phyloP scores from a whole-genome alignment of 53 echinoderm and acorn worm genomes.

The Antedon mediterranea region DNA sequence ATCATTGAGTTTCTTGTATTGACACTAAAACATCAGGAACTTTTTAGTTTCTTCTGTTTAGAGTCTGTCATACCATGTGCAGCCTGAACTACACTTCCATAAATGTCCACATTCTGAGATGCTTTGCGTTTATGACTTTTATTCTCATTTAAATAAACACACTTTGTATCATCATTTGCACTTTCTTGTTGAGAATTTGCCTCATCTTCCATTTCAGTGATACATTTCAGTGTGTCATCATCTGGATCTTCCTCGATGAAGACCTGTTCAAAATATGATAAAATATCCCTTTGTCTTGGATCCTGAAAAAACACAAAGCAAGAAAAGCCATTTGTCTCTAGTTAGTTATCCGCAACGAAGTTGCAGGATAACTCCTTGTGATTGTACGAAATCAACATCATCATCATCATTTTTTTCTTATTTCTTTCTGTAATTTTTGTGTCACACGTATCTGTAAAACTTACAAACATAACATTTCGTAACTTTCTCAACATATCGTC shows the following conservation, averaged over 20 bases:
- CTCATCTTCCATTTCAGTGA: neutral
- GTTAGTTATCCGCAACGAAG: no score
- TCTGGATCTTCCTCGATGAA: conserved; percentile 49
- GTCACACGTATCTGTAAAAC: no score
- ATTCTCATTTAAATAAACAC: neutral
- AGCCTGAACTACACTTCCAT: neutral
- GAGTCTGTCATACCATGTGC: neutral
- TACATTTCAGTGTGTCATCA: conserved; percentile 18
- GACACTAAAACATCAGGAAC: neutral
- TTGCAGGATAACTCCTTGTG: no score
- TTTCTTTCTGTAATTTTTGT: no score
- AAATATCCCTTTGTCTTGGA: conserved; percentile 66
- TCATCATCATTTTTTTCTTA: no score
- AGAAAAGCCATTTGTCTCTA: no score
- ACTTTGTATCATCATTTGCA: neutral
- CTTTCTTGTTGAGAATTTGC: neutral
- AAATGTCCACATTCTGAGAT: neutral
- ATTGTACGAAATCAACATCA: no score
- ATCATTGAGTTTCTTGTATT: no score
- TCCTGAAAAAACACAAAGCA: conserved; percentile 39
- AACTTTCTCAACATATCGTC: no score
- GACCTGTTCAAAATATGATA: conserved; percentile 76
- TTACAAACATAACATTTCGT: no score
- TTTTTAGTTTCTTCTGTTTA: neutral
- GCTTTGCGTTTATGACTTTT: neutral